Percentiles rank a stretch among this genome's conserved stretches.
phyloP scores from a whole-genome alignment of 2,888 invertebrate species.

The Perdita meconis region DNA sequence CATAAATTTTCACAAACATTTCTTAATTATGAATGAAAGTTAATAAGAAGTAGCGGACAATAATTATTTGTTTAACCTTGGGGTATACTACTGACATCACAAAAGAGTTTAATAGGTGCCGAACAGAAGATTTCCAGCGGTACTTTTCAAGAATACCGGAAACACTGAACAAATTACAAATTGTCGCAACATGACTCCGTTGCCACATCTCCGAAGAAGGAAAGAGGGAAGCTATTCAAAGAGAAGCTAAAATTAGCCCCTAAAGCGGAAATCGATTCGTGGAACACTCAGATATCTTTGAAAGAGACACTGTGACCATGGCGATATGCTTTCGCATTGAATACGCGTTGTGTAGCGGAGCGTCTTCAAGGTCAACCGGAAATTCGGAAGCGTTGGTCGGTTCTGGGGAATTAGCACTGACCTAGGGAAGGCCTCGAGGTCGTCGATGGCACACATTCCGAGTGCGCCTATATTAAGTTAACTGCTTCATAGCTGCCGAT shows the following conservation, averaged over 20 bases:
- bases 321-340: not conserved
- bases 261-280: not conserved
- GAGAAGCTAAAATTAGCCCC: not conserved
- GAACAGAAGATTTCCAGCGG: too few relatives aligned
- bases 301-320: too few relatives aligned
- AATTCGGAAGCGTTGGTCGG: slow-evolving; percentile 67
- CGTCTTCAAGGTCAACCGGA: slow-evolving; percentile 68
- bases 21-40: too few relatives aligned
- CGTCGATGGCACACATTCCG: slow-evolving; percentile 80
- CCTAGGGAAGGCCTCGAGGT: slow-evolving; percentile 82
- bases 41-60: too few relatives aligned
- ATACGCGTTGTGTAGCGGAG: not conserved
- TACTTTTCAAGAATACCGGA: too few relatives aligned
- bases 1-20: too few relatives aligned
- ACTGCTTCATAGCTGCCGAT: slow-evolving; percentile 80
- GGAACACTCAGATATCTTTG: not conserved
- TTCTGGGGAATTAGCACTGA: slow-evolving; percentile 80
- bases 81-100: too few relatives aligned
- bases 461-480: slow-evolving; percentile 80
- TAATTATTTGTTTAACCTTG: too few relatives aligned
- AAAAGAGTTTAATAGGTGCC: too few relatives aligned
- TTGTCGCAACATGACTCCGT: too few relatives aligned
- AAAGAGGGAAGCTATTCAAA: not conserved
- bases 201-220: too few relatives aligned
- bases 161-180: too few relatives aligned